Evolutionary conservation across 2,113 vertebrate species (phyloP).

Genomic region (Hippocampus guttulatus): DNA sequence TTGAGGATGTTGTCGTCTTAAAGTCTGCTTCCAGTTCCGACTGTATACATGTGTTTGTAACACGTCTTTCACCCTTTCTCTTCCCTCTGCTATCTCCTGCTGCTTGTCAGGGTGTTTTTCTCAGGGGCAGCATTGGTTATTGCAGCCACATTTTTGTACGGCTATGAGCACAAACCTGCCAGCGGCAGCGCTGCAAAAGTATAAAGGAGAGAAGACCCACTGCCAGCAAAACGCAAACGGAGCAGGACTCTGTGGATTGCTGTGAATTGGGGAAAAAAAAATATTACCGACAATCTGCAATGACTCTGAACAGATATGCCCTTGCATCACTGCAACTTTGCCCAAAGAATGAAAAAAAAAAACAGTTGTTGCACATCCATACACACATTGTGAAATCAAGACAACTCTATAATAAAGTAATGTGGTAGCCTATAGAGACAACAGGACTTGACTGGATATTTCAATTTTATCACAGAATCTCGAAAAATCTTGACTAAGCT

Average conservation of each 20-base stretch:
- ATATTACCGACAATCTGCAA: background rate
- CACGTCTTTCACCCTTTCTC: background rate
- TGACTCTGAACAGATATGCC: background rate
- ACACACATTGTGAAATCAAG: background rate
- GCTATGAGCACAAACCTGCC: conserved; percentile 80
- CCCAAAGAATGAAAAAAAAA: background rate
- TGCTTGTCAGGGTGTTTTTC: conserved; percentile 80
- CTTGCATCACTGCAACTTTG: background rate
- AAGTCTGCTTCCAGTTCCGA: background rate
- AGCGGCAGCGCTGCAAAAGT: conserved; percentile 60
- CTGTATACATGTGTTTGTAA: background rate
- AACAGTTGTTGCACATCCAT: background rate
- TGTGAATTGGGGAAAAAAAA: background rate
- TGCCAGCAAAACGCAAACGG: background rate
- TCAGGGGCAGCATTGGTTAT: conserved; percentile 86
- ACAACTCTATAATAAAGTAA: background rate
- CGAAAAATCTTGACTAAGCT: conserved; percentile 12
- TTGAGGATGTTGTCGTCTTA: background rate
- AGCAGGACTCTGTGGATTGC: conserved; percentile 10
- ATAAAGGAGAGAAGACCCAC: conserved; percentile 12
- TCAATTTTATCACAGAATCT: background rate
- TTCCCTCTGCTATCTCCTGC: background rate
- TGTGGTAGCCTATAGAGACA: background rate
- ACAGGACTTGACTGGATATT: background rate
- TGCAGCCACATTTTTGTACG: conserved; percentile 88